Evolutionary conservation across 53 echinoderm and acorn worm genomes (phyloP).

Genomic region (Temnopleurus reevesii): DNA sequence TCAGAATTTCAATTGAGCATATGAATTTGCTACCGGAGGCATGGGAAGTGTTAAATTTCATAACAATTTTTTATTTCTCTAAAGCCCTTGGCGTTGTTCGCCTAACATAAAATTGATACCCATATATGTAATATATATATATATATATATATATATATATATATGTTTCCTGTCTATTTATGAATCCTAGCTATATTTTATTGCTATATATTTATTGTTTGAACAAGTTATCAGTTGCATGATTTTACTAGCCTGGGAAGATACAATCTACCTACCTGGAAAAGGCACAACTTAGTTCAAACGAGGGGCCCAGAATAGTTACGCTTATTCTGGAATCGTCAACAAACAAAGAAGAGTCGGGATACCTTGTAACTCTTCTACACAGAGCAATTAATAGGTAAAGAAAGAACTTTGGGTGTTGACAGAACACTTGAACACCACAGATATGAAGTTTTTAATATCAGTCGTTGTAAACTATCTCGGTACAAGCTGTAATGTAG

Average conservation of each 20-base stretch:
- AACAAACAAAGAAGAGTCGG: background rate
- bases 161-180: background rate
- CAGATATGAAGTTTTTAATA: slow-evolving; percentile 48
- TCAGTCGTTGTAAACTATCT: slow-evolving; percentile 1
- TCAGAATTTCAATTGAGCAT: too few species aligned
- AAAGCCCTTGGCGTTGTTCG: background rate
- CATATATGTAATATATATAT: too few species aligned
- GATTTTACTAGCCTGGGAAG: background rate
- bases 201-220: background rate
- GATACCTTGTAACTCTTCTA: background rate
- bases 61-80: too few species aligned
- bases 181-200: background rate
- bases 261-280: background rate
- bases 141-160: too few species aligned
- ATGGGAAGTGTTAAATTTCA: background rate
- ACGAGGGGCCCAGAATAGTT: background rate
- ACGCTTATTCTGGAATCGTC: background rate
- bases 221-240: background rate
- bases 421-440: slow-evolving; percentile 19
- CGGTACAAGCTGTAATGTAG: background rate
- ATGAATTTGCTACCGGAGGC: background rate
- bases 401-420: slow-evolving; percentile 24
- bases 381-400: slow-evolving; percentile 33
- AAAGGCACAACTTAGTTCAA: background rate
- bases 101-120: too few species aligned